Evolutionary conservation across 2,113 vertebrate species (phyloP), one percentile per base, ranked within the genome.

Genomic region (Grus americana): DNA sequence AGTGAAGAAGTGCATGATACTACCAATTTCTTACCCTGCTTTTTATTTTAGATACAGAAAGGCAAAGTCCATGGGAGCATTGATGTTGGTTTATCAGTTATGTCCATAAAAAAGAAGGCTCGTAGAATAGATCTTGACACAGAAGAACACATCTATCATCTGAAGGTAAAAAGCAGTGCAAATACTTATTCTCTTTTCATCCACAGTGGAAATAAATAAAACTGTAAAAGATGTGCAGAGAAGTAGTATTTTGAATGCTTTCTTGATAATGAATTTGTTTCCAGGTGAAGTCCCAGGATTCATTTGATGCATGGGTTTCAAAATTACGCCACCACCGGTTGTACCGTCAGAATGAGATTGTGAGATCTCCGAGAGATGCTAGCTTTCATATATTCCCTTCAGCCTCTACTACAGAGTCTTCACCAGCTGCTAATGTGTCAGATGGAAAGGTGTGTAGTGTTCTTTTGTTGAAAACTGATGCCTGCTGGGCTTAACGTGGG

Each of bases 61-160:
- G 99, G 99, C 65, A 99, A 99, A 95, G 98, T 99, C 63, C 99
- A 99, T 18, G 99, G 99, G 70, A 99, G 99, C 98, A 99, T 99
- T 16, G 99, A 99, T 78, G 99, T 99, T 8, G 99, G 99, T 63
- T 98, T 99, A 73, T 99, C 99, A 4, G 99, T 99, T 89, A 99
- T 99, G 99, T 99, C 99, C 46, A 99, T 99, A 76, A 99, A 99
- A 98, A 99, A 99, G 98, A 99, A 99, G 95, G 99, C 99, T 91
- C 99, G 99, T 36, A 98, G 99, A 74, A 99, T 99, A 96, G 99
- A 99, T 96, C 98, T 99, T 88, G 99, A 99, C 97, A 99, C 99
- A 2, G 99, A 99, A 95, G 99, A 99, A 92, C 99, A 99, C 66
- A 99, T 99, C 93, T 99, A 99, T 97, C 99, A 99, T 96, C 98